Percentiles rank a stretch among this genome's conserved stretches.
phyloP scores from a whole-genome alignment of 1,140 invertebrate genomes.

The Oedothorax gibbosus region DNA sequence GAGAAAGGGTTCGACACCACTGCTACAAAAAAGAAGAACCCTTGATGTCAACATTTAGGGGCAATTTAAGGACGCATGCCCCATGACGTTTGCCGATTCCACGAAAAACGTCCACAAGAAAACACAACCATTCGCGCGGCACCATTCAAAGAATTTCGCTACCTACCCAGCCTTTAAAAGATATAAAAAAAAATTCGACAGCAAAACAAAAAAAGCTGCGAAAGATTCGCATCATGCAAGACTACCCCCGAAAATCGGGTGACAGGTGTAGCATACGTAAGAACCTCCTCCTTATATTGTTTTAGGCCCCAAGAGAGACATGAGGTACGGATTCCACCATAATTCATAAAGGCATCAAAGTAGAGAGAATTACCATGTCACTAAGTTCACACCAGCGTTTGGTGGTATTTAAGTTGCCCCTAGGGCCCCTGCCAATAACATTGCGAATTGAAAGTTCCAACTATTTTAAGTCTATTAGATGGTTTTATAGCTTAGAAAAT shows the following conservation, averaged over 20 bases:
- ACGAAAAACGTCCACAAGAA: background rate
- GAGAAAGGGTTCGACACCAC: background rate
- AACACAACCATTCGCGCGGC: slow-evolving; percentile 19
- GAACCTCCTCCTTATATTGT: slow-evolving; percentile 27
- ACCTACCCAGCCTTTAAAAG: background rate
- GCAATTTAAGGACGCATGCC: slow-evolving; percentile 38
- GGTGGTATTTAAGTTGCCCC: too few relatives aligned
- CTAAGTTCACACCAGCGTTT: slow-evolving; percentile 38
- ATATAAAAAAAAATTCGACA: background rate
- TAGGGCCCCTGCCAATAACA: too few relatives aligned
- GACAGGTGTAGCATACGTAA: slow-evolving; percentile 44
- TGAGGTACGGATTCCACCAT: slow-evolving; percentile 21
- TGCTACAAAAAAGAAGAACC: background rate
- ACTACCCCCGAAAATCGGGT: slow-evolving; percentile 46
- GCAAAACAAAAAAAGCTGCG: background rate
- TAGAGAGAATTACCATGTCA: slow-evolving; percentile 37
- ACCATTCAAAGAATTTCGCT: slow-evolving; percentile 1
- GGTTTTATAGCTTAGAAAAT: too few relatives aligned
- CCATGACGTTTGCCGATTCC: slow-evolving; percentile 24
- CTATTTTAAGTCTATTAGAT: too few relatives aligned
- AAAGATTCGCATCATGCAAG: slow-evolving; percentile 38
- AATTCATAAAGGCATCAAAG: slow-evolving; percentile 18
- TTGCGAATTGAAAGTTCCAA: too few relatives aligned
- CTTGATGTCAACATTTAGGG: slow-evolving; percentile 33
- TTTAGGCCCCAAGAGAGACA: slow-evolving; percentile 5